Evolutionary conservation across 2,888 invertebrate species (phyloP).

Genomic region (Zhuqinia jingwanae): DNA sequence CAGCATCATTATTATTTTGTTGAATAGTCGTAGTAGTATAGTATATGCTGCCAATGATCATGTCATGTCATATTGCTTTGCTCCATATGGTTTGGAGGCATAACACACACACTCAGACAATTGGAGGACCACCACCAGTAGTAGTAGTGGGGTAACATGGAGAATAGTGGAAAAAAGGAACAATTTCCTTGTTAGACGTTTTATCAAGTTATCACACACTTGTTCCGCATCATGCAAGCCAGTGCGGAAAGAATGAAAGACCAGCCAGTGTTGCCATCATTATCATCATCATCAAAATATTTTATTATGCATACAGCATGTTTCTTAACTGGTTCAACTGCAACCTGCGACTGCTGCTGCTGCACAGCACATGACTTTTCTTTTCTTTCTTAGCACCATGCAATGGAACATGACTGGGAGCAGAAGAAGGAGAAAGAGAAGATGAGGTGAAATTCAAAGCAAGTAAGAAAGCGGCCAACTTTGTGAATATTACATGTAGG

Average conservation of each 20-base stretch:
- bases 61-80: too few species aligned
- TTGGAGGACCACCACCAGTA: neutral
- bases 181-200: neutral
- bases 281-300: neutral
- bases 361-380: neutral
- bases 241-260: neutral
- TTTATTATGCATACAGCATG: neutral
- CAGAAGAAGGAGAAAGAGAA: neutral
- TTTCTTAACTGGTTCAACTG: neutral
- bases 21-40: too few species aligned
- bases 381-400: neutral
- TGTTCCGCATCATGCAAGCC: neutral
- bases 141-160: too few species aligned
- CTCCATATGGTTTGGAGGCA: neutral
- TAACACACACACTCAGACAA: neutral
- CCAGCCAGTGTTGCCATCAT: neutral
- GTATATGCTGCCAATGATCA: too few species aligned
- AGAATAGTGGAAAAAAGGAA: too few species aligned
- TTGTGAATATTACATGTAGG: constrained; percentile 19
- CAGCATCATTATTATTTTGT: neutral
- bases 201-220: constrained; percentile 22
- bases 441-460: constrained; percentile 10
- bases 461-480: neutral
- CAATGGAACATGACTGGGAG: neutral
- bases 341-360: neutral